Evolutionary conservation across 2,888 invertebrate genomes (phyloP).

Genomic region (Cordilura impudica): DNA sequence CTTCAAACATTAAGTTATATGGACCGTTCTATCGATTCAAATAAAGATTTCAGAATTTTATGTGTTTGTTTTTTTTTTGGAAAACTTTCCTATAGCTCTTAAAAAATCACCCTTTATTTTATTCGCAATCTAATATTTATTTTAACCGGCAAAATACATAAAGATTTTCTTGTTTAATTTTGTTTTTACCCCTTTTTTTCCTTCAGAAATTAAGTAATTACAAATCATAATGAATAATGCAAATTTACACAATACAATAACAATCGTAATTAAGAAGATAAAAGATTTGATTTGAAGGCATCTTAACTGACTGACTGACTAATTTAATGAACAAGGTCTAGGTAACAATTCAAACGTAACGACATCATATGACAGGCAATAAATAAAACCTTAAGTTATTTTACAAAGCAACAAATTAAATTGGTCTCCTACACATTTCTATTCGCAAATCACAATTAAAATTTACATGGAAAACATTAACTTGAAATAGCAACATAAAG

Average conservation of each 20-base stretch:
- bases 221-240: neutral
- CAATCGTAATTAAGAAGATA: conserved; percentile 32
- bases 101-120: too few relatives aligned
- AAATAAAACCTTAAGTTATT: conserved; percentile 26
- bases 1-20: too few relatives aligned
- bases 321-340: conserved; percentile 51
- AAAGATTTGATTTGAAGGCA: conserved; percentile 29
- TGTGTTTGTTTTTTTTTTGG: too few relatives aligned
- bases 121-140: too few relatives aligned
- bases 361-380: conserved; percentile 15
- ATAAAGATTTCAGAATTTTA: too few relatives aligned
- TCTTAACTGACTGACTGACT: neutral
- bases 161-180: too few relatives aligned
- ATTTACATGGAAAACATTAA: conserved; percentile 43
- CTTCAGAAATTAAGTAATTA: neutral
- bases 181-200: too few relatives aligned
- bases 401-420: neutral
- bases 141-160: too few relatives aligned
- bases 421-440: neutral
- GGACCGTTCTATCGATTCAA: too few relatives aligned
- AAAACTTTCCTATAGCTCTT: too few relatives aligned
- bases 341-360: conserved; percentile 62
- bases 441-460: conserved; percentile 53
- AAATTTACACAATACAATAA: conserved; percentile 16
- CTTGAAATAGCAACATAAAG: too few relatives aligned